These are phyloP conservation scores for Calephelis nemesis DNA, from an alignment of 1,140 invertebrate species.

Conservation along the genomic window DNA sequence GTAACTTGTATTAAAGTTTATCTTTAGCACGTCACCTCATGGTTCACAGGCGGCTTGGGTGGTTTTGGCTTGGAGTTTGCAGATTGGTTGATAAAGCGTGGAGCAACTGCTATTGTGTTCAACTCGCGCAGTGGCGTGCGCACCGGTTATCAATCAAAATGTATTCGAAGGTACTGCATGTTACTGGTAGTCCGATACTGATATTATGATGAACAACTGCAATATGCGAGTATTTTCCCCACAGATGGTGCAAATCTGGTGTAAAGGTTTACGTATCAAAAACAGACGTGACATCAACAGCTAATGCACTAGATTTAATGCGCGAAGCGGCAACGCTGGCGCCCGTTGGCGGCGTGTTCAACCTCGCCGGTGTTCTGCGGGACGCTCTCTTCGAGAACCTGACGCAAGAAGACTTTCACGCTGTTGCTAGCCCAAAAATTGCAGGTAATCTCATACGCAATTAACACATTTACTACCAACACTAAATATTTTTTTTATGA, in stretches of 20 bases:
- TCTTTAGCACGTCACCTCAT: too few species aligned
- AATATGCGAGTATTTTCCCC: too few species aligned
- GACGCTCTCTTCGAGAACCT: slow-evolving; percentile 80
- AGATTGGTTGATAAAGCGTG: slow-evolving; percentile 92
- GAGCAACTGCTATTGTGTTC: slow-evolving; percentile 91
- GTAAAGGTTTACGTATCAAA: slow-evolving; percentile 88
- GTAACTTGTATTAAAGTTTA: too few species aligned
- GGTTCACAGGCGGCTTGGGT: slow-evolving; percentile 87
- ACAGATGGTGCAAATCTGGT: slow-evolving; percentile 84
- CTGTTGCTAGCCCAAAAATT: slow-evolving; percentile 89
- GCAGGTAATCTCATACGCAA: slow-evolving; percentile 74
- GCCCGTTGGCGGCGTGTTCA: slow-evolving; percentile 83
- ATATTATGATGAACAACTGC: too few species aligned
- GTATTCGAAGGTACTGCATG: slow-evolving; percentile 78
- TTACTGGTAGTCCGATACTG: too few species aligned
- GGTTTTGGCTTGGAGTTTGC: slow-evolving; percentile 96
- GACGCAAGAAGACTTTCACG: slow-evolving; percentile 86
- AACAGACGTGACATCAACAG: slow-evolving; percentile 81
- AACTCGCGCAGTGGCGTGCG: slow-evolving; percentile 93
- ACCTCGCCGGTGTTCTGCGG: slow-evolving; percentile 92
- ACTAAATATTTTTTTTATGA: too few species aligned
- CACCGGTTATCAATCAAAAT: slow-evolving; percentile 66
- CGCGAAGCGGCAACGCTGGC: too few species aligned
- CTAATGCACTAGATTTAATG: slow-evolving; percentile 71
- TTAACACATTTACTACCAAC: too few species aligned